Conservation (phyloP, 2,113 vertebrate genomes). For the Natator depressus region DNA sequence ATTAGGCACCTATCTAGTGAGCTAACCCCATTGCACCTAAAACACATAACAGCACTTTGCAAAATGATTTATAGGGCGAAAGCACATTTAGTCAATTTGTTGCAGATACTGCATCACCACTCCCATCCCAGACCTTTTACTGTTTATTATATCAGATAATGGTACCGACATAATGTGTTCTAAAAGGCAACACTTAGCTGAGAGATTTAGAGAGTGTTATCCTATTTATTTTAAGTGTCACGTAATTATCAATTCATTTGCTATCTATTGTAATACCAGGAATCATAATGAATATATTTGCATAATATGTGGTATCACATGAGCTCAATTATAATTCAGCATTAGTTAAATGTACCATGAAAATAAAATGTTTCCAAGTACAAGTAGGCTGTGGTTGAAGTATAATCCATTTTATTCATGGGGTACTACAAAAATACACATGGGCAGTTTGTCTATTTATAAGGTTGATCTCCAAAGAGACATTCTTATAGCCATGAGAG, state of each 20-base stretch:
- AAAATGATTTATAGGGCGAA: background rate
- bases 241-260: conserved; percentile 82
- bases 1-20: conserved; percentile 45
- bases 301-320: conserved; percentile 77
- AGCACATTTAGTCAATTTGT: background rate
- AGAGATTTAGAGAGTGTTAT: conserved; percentile 68
- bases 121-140: background rate
- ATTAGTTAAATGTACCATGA: conserved; percentile 82
- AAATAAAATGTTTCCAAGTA: conserved; percentile 72
- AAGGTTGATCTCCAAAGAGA: background rate
- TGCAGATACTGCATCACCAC: background rate
- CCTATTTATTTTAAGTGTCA: conserved; percentile 81
- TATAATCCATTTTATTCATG: conserved; percentile 13
- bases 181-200: conserved; percentile 51
- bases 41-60: background rate
- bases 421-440: background rate
- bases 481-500: background rate
- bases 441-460: background rate
- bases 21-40: conserved; percentile 10
- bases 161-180: background rate
- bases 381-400: conserved; percentile 44
- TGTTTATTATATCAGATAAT: background rate
- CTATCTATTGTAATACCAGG: conserved; percentile 73
- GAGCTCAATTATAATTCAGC: conserved; percentile 75
- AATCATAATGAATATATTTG: conserved; percentile 82